These are phyloP conservation scores for Eucidaris tribuloides DNA, from an alignment of 35 echinoderm and acorn worm genomes.

Conservation along the genomic window DNA sequence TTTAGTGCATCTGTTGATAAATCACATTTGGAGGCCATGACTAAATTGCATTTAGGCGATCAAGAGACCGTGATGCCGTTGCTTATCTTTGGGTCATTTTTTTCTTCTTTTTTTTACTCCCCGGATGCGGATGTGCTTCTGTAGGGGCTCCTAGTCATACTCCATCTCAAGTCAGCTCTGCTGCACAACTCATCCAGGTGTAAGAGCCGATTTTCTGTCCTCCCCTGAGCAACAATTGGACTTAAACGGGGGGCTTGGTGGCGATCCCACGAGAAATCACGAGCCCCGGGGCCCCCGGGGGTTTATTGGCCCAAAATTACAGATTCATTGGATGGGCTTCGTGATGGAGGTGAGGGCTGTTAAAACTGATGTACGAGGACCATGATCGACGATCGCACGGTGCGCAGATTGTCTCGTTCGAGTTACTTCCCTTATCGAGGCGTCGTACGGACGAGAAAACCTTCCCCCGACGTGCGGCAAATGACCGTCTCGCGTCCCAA, in stretches of 20 bases:
- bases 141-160: background rate
- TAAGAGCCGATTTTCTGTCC: conserved; percentile 12
- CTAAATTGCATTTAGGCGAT: conserved; percentile 17
- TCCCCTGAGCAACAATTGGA: conserved; percentile 32
- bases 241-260: conserved; percentile 3
- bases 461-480: too few relatives aligned
- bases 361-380: too few relatives aligned
- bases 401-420: too few relatives aligned
- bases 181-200: conserved; percentile 16
- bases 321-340: conserved; percentile 29
- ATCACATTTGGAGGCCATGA: background rate
- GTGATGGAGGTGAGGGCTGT: too few relatives aligned
- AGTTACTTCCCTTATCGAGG: too few relatives aligned
- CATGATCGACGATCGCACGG: too few relatives aligned
- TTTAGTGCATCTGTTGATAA: conserved; percentile 18
- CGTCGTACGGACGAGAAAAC: too few relatives aligned
- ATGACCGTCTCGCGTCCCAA: too few relatives aligned
- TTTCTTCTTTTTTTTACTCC: background rate
- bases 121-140: background rate
- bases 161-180: background rate
- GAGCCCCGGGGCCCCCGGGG: background rate
- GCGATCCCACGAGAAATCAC: conserved; percentile 7
- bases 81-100: background rate
- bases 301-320: conserved; percentile 15
- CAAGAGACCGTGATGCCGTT: background rate